phyloP scores from a whole-genome alignment of 2,113 vertebrate species.

The Nothoprocta pentlandii region DNA sequence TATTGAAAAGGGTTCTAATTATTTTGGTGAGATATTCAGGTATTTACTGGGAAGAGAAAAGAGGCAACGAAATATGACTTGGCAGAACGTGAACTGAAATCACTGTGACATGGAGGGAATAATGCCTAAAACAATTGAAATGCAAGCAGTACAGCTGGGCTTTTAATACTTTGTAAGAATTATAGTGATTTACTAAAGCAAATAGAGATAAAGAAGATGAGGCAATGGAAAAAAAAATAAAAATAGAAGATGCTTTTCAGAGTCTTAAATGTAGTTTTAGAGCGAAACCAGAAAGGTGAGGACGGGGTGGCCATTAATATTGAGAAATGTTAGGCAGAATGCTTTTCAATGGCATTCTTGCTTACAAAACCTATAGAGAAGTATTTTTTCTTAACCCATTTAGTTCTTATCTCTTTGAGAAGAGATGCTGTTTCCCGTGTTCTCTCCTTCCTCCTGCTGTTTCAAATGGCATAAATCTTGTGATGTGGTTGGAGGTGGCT shows the following conservation, averaged over 20 bases:
- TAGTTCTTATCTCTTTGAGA: conserved; percentile 17
- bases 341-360: not conserved
- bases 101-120: not conserved
- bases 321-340: not conserved
- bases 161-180: not conserved
- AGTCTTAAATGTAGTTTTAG: not conserved
- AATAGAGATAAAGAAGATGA: not conserved
- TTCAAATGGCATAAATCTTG: not conserved
- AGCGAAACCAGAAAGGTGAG: not conserved
- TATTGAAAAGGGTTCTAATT: not conserved
- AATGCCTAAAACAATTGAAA: not conserved
- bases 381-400: conserved; percentile 45
- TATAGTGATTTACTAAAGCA: not conserved
- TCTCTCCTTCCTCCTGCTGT: not conserved
- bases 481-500: not conserved
- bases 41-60: not conserved
- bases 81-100: not conserved
- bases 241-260: not conserved
- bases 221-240: not conserved
- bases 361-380: conserved; percentile 16
- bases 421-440: not conserved
- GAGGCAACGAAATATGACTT: not conserved
- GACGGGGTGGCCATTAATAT: not conserved
- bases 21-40: not conserved
- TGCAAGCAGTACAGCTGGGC: not conserved